phyloP scores from a whole-genome alignment of 1,140 invertebrate genomes.

The Camponotus vicinus region DNA sequence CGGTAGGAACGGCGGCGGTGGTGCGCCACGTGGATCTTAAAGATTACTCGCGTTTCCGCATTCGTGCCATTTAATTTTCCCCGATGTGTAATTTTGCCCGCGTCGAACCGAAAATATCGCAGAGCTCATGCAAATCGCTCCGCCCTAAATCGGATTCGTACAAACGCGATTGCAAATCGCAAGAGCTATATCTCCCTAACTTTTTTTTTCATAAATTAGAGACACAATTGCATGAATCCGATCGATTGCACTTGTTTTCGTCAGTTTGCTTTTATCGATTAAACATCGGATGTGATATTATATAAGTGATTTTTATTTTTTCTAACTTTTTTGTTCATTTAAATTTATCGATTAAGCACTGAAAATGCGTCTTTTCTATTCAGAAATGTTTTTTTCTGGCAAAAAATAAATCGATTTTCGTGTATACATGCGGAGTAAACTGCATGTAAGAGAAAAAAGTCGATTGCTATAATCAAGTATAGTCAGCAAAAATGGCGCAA shows the following conservation, averaged over 20 bases:
- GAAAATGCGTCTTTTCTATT: neutral
- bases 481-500: slow-evolving; percentile 43
- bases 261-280: slow-evolving; percentile 14
- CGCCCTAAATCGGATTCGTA: slow-evolving; percentile 36
- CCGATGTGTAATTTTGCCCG: slow-evolving; percentile 41
- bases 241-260: neutral
- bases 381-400: neutral
- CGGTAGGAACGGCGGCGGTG: slow-evolving; percentile 54
- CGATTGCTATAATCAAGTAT: slow-evolving; percentile 46
- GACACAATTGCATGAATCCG: neutral
- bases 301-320: neutral
- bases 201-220: slow-evolving; percentile 38
- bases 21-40: slow-evolving; percentile 73
- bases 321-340: neutral
- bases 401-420: neutral
- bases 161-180: slow-evolving; percentile 51
- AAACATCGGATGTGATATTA: neutral
- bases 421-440: neutral
- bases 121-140: slow-evolving; percentile 29
- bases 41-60: slow-evolving; percentile 71
- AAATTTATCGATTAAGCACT: neutral
- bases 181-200: neutral
- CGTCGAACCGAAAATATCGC: slow-evolving; percentile 58
- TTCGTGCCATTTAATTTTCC: slow-evolving; percentile 69
- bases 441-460: neutral